phyloP scores from a whole-genome alignment of 1,140 invertebrate species.

The Drosophila fuyamai region DNA sequence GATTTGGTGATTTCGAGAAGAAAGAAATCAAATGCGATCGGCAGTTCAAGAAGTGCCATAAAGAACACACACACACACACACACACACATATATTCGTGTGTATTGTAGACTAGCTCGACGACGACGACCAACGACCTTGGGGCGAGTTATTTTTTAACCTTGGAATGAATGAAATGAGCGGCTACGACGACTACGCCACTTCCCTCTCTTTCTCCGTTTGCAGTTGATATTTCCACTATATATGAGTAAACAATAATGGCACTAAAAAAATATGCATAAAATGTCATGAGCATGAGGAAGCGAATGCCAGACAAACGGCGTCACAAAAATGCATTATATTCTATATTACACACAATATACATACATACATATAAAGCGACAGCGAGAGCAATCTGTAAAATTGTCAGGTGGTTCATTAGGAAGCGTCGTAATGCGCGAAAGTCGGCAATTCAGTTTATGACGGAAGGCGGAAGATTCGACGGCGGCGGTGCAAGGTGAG shows the following conservation, averaged over 20 bases:
- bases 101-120: not conserved
- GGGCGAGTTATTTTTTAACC: constrained; percentile 81
- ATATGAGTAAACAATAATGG: constrained; percentile 69
- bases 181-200: not conserved
- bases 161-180: constrained; percentile 63
- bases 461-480: constrained; percentile 36
- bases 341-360: not conserved
- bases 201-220: constrained; percentile 23
- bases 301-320: constrained; percentile 45
- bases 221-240: constrained; percentile 50
- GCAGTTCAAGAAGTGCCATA: constrained; percentile 45
- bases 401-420: constrained; percentile 50
- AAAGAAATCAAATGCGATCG: constrained; percentile 35
- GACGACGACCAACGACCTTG: constrained; percentile 66
- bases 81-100: not conserved
- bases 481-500: constrained; percentile 4
- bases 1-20: constrained; percentile 8
- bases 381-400: constrained; percentile 23
- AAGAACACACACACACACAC: constrained; percentile 10
- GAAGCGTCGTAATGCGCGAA: constrained; percentile 16
- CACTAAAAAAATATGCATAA: constrained; percentile 56
- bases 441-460: constrained; percentile 38
- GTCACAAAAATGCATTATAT: constrained; percentile 34
- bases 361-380: not conserved
- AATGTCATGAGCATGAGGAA: constrained; percentile 53